A percentile compares a stretch with the other conserved stretches of the same genome.
These are phyloP conservation scores for Xiphias gladius DNA, from an alignment of 2,113 vertebrate species.

Conservation along the genomic window DNA sequence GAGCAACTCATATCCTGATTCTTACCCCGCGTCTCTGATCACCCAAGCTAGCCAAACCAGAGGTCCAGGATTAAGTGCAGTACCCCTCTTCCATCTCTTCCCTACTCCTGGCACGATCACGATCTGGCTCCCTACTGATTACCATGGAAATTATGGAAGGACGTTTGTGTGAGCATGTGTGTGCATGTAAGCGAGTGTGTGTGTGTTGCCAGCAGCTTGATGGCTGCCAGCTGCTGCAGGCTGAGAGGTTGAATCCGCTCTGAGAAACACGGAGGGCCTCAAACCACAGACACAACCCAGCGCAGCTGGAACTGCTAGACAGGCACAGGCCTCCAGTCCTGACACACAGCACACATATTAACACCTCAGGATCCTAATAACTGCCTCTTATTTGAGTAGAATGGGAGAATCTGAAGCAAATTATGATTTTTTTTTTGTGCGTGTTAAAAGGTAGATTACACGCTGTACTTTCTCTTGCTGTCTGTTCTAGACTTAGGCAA, in stretches of 20 bases:
- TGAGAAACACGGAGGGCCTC: conserved; percentile 75
- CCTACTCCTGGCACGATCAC: conserved; percentile 55
- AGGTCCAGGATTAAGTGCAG: conserved; percentile 52
- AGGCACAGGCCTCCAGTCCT: conserved; percentile 62
- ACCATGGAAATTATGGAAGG: conserved; percentile 77
- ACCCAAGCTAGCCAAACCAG: conserved; percentile 56
- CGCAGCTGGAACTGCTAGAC: conserved; percentile 77
- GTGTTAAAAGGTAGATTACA: conserved; percentile 36
- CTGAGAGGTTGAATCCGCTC: conserved; percentile 76
- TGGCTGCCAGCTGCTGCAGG: conserved; percentile 80
- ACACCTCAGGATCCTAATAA: conserved; percentile 68
- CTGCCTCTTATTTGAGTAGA: conserved; percentile 39
- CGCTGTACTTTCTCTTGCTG: conserved; percentile 46
- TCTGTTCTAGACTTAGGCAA: conserved; percentile 46
- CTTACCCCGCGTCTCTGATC: conserved; percentile 54
- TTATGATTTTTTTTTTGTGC: not conserved
- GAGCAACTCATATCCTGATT: conserved; percentile 50
- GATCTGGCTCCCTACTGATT: conserved; percentile 73
- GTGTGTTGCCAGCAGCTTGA: conserved; percentile 72
- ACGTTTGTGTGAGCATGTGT: conserved; percentile 64
- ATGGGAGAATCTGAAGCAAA: conserved; percentile 26
- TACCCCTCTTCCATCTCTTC: conserved; percentile 47
- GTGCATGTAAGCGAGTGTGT: conserved; percentile 31
- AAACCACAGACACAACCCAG: conserved; percentile 79
- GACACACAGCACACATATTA: conserved; percentile 72